Percentiles rank a stretch among this genome's conserved stretches.
These are phyloP conservation scores for Leptopilina clavipes DNA, from an alignment of 1,140 invertebrate species.

Conservation along the genomic window DNA sequence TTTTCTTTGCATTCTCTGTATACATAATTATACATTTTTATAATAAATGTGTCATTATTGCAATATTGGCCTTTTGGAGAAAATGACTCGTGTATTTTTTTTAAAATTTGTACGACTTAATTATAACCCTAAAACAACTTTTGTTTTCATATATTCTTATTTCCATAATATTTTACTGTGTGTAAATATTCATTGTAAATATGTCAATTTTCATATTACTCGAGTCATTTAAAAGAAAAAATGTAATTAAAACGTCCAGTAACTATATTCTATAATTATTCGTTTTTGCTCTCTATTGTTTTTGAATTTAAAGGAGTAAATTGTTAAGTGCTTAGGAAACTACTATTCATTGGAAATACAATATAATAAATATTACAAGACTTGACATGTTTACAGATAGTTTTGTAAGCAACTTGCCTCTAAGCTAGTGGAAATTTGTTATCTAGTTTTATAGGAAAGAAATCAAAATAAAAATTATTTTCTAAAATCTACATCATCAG, in stretches of 20 bases:
- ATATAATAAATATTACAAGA: too few relatives aligned
- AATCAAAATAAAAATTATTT: not conserved
- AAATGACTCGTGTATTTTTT: not conserved
- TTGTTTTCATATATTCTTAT: not conserved
- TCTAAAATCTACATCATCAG: too few relatives aligned
- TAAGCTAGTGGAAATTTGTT: not conserved
- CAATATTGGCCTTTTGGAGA: too few relatives aligned
- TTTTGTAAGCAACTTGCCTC: not conserved
- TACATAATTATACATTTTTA: too few relatives aligned
- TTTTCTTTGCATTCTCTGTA: too few relatives aligned
- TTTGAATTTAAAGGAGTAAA: not conserved
- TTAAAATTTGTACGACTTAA: not conserved
- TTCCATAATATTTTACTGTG: too few relatives aligned
- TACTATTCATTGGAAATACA: too few relatives aligned
- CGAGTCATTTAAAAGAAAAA: not conserved
- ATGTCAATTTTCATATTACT: not conserved
- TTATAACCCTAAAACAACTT: not conserved
- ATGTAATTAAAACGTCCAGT: not conserved
- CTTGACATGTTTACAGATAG: not conserved
- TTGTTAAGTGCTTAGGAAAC: too few relatives aligned
- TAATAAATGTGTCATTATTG: too few relatives aligned
- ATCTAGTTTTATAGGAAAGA: slow-evolving; percentile 13
- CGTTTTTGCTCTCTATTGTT: not conserved
- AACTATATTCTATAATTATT: too few relatives aligned
- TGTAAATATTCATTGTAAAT: slow-evolving; percentile 17